Base-by-base conservation (phyloP, 1,140 invertebrate species). In the Drosophila sproati region DNA sequence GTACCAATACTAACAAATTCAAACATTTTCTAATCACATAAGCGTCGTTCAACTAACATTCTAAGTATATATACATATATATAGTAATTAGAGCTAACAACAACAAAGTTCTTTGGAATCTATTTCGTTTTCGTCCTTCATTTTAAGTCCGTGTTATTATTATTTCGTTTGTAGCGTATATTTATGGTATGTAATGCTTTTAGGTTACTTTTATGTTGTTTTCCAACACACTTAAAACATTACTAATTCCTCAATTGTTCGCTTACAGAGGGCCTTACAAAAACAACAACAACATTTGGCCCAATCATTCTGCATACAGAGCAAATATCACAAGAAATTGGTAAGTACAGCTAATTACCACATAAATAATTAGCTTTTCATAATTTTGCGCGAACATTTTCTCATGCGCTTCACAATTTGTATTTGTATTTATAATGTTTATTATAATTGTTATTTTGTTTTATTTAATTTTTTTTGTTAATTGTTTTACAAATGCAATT, bases 401-500 rank as follows among this genome's bases (percentile, higher is more conserved):
- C 61, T 70, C 64, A 55, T 56, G 72, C 55, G 83, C 83, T 87
- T 82, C 68, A 86, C 75, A 66, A 54, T 2, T 43, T n/a, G 43
- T 72, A 47, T 64, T 59, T 55, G 20, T 64, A 56, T 31, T 12
- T 10, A 28, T 66, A 20, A 20, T 20, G 20, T 20, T 20, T 20
- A 34, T 7, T 60, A 61, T 47, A 29, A 56, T 35, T 78, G n/a
- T 68, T 50, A 69, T 7, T 73, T 78, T 20, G 1, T 20, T 20
- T 20, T 20, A 20, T 20, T 20, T 20, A 20, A 20, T 20, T 20
- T 20, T 20, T 20, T 20, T 20, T 20, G 20, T 20, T 20, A 20
- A 67, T 89, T 83, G n/a, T 66, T 80, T 70, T 52, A 41, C 10
- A 73, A 89, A 89, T 89, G 85, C 85, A 89, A 89, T 89, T 89